These are phyloP conservation scores for Arctia plantaginis DNA, from an alignment of 2,888 invertebrate genomes.

Conservation along the genomic window DNA sequence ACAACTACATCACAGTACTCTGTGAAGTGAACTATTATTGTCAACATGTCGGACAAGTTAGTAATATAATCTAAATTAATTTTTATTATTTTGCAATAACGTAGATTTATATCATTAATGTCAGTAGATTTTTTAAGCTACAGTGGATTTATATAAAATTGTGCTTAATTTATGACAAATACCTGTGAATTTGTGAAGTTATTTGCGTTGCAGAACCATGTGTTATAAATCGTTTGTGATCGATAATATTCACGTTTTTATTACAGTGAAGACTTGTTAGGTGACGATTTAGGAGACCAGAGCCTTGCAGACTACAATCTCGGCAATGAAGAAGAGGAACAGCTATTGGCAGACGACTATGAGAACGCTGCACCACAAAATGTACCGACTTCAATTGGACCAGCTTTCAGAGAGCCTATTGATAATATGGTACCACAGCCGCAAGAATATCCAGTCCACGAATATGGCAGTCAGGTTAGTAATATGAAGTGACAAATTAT, in stretches of 20 bases:
- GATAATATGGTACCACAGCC: constrained; percentile 64
- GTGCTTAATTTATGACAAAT: constrained; percentile 5
- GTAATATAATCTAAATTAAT: constrained; percentile 56
- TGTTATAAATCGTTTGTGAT: constrained; percentile 37
- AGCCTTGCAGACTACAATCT: constrained; percentile 83
- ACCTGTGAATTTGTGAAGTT: constrained; percentile 12
- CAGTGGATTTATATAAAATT: not conserved
- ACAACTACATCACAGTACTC: not conserved
- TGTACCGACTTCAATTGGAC: constrained; percentile 69
- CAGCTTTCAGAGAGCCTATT: constrained; percentile 59
- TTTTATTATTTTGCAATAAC: constrained; percentile 14
- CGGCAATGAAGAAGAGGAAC: constrained; percentile 83
- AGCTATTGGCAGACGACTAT: constrained; percentile 81
- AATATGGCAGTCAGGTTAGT: constrained; percentile 66
- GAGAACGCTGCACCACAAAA: constrained; percentile 74
- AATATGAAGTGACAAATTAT: not conserved
- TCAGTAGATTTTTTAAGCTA: not conserved
- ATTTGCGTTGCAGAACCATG: constrained; percentile 38
- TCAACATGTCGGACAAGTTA: constrained; percentile 84
- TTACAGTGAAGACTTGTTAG: constrained; percentile 83
- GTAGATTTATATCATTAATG: not conserved
- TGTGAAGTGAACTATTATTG: constrained; percentile 39
- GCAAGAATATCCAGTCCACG: constrained; percentile 66
- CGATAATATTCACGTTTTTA: constrained; percentile 50
- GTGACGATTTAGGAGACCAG: constrained; percentile 82